Conservation (phyloP, 2,888 invertebrate genomes). For the Eristalis arbustorum region DNA sequence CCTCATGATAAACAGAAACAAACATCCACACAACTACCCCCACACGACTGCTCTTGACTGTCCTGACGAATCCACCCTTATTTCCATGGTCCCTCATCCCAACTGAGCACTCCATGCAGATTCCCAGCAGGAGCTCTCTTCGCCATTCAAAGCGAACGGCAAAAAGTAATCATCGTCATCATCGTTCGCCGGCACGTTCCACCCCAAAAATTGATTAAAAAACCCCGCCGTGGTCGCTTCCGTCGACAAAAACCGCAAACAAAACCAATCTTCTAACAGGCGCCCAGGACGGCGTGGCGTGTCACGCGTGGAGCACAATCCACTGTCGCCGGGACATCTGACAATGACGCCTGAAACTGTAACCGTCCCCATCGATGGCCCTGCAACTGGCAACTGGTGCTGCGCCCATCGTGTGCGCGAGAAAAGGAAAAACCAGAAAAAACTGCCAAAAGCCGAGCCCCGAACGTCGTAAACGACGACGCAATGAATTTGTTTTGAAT, state of each 20-base stretch:
- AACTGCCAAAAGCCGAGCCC: neutral
- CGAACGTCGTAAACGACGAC: constrained; percentile 7
- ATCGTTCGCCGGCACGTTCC: neutral
- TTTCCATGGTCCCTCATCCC: neutral
- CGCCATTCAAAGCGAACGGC: neutral
- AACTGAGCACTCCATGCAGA: neutral
- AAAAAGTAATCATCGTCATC: neutral
- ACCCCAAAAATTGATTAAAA: neutral
- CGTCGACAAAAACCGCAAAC: constrained; percentile 57
- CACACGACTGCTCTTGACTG: neutral
- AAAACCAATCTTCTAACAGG: constrained; percentile 65
- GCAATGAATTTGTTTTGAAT: constrained; percentile 68
- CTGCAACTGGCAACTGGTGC: neutral
- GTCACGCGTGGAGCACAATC: no score
- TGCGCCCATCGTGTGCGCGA: no score
- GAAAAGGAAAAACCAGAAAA: neutral
- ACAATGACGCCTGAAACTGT: neutral
- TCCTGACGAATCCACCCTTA: neutral
- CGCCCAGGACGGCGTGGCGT: constrained; percentile 16
- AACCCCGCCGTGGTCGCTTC: constrained; percentile 1
- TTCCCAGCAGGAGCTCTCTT: neutral
- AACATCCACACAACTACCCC: neutral
- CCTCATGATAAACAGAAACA: neutral
- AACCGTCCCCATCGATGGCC: constrained; percentile 24
- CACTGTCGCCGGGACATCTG: neutral